Evolutionary conservation across 2,888 invertebrate genomes (phyloP).

Genomic region (Saturnia japonica): DNA sequence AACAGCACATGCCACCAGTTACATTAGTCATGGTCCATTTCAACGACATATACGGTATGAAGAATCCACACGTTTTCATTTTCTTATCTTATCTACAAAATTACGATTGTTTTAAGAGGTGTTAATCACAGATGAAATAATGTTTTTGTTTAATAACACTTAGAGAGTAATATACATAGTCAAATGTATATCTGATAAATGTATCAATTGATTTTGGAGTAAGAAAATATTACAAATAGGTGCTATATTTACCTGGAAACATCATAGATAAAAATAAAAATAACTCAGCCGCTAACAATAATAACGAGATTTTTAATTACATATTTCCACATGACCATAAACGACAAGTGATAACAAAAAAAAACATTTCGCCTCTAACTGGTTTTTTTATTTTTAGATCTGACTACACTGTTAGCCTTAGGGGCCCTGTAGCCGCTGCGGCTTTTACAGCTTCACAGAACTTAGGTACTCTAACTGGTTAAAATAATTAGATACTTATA

Average conservation of each 20-base stretch:
- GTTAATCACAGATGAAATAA: background rate
- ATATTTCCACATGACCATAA: background rate
- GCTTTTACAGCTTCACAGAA: no score
- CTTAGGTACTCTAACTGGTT: no score
- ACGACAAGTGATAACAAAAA: background rate
- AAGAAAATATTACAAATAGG: no score
- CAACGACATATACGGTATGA: constrained; percentile 28
- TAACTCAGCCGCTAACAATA: background rate
- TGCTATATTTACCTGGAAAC: background rate
- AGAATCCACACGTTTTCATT: constrained; percentile 15
- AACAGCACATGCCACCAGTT: constrained; percentile 34
- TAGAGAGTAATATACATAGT: no score
- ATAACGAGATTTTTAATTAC: background rate
- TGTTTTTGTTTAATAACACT: no score
- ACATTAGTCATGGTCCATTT: constrained; percentile 49
- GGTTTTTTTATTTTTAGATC: no score
- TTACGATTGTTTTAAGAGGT: background rate
- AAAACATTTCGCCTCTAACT: background rate
- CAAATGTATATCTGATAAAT: no score
- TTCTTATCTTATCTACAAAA: background rate
- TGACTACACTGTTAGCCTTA: no score
- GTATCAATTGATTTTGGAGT: no score
- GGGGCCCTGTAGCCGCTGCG: no score
- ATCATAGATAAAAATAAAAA: background rate
- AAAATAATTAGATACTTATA: no score